These are phyloP conservation scores for Strix aluco DNA, from an alignment of 2,113 vertebrate species.

Conservation along the genomic window DNA sequence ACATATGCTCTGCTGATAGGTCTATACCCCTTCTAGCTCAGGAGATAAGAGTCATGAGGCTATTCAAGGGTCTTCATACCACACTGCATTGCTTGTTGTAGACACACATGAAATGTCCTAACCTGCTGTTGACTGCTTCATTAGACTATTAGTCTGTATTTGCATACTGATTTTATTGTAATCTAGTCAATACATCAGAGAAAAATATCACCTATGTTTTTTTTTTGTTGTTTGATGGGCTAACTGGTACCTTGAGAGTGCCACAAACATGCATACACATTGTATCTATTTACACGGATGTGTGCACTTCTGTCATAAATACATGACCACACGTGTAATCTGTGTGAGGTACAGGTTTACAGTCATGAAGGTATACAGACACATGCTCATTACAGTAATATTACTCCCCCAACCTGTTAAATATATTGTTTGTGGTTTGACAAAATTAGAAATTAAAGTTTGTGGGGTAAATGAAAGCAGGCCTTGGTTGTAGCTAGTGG, in stretches of 20 bases:
- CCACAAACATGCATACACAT: neutral
- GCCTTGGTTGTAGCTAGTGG: neutral
- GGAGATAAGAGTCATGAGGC: neutral
- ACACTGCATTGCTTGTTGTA: neutral
- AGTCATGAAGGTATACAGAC: neutral
- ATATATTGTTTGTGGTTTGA: neutral
- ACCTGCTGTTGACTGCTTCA: neutral
- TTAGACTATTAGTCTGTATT: neutral
- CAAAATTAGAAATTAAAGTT: neutral
- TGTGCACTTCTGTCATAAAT: neutral
- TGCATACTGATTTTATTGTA: neutral
- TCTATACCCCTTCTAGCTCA: neutral
- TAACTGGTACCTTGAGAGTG: neutral
- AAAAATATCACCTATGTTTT: neutral
- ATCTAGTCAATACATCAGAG: neutral
- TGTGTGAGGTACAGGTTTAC: neutral
- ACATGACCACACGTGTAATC: rapidly evolving
- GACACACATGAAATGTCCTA: neutral
- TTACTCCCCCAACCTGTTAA: neutral
- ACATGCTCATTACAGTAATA: neutral
- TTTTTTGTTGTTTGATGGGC: neutral
- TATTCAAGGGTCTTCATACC: neutral
- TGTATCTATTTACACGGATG: neutral
- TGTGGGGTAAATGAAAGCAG: neutral
- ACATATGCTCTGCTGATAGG: neutral